A percentile compares a stretch with the other conserved stretches of the same genome.
phyloP scores from a whole-genome alignment of 2,113 vertebrate genomes.

The Tursiops truncatus region DNA sequence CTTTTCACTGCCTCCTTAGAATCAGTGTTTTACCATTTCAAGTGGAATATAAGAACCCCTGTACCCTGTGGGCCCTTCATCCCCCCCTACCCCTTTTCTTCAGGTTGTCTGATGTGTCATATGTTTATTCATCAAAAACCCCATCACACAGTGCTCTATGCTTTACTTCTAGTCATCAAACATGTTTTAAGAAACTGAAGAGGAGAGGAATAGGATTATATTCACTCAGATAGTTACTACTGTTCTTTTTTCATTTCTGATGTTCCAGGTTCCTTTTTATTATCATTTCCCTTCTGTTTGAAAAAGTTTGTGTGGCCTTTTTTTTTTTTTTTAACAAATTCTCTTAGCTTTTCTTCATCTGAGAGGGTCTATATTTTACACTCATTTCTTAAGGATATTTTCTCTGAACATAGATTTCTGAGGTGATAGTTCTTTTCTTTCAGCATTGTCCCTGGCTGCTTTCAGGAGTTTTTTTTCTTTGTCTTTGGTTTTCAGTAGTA shows the following conservation, averaged over 20 bases:
- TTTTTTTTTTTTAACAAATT: not conserved
- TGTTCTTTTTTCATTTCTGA: not conserved
- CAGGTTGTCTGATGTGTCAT: not conserved
- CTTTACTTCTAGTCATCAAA: not conserved
- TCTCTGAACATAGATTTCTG: not conserved
- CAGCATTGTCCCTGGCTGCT: not conserved
- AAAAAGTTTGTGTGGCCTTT: not conserved
- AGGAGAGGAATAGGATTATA: not conserved
- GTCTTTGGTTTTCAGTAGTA: not conserved
- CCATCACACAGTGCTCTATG: fast-evolving
- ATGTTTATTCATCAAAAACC: not conserved
- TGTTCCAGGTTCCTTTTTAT: not conserved
- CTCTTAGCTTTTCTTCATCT: not conserved
- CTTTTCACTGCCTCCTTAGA: not conserved
- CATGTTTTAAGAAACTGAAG: not conserved
- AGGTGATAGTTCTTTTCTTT: not conserved
- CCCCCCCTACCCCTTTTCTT: not conserved
- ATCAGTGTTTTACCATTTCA: not conserved
- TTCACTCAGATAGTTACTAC: not conserved
- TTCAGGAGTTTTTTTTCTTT: not conserved
- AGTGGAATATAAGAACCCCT: not conserved
- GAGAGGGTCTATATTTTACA: not conserved
- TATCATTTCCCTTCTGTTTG: not conserved
- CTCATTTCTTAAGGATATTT: not conserved
- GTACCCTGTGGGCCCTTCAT: not conserved